Evolutionary conservation across 1,140 invertebrate species (phyloP).

Genomic region (Globodera rostochiensis): DNA sequence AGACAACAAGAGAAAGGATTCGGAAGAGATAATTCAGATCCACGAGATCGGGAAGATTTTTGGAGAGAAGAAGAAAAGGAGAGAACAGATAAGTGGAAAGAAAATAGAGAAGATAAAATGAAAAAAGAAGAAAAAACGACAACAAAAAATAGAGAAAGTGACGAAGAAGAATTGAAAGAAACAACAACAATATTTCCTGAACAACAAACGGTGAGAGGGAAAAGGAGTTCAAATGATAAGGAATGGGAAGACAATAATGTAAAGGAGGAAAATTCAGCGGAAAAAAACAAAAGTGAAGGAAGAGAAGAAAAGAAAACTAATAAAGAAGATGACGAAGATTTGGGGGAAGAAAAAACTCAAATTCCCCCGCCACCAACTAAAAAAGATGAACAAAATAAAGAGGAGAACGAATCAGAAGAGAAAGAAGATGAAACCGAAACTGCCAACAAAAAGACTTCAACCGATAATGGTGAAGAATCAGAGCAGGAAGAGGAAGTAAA

Average conservation of each 20-base stretch:
- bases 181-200: background rate
- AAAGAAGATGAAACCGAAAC: background rate
- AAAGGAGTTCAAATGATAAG: slow-evolving; percentile 15
- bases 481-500: background rate
- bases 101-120: slow-evolving; percentile 18
- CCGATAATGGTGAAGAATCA: background rate
- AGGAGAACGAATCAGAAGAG: slow-evolving; percentile 28
- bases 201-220: background rate
- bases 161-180: background rate
- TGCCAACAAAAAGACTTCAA: background rate
- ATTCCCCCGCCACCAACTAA: background rate
- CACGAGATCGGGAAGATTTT: background rate
- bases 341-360: slow-evolving; percentile 12
- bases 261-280: no score
- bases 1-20: background rate
- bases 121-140: background rate
- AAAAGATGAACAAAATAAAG: slow-evolving; percentile 7
- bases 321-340: background rate
- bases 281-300: no score
- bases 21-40: background rate
- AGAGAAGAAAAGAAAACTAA: no score
- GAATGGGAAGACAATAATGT: background rate
- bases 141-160: background rate
- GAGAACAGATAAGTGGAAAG: slow-evolving; percentile 10
- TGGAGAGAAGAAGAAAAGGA: background rate